A percentile compares a stretch with the other conserved stretches of the same genome.
phyloP scores from a whole-genome alignment of 2,888 invertebrate genomes.

The Tetranychus piercei region DNA sequence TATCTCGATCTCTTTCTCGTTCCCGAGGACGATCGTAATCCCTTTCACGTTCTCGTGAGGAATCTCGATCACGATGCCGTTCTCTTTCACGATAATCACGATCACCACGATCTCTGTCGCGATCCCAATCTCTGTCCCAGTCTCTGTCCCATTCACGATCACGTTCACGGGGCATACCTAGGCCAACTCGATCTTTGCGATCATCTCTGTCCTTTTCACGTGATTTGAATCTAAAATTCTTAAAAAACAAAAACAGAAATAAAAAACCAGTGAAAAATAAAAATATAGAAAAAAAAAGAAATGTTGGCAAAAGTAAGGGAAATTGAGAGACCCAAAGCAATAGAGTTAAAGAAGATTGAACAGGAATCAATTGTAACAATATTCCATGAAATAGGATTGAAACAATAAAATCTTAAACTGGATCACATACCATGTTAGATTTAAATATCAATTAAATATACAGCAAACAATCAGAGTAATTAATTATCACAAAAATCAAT shows the following conservation, averaged over 20 bases:
- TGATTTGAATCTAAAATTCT: neutral
- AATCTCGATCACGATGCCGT: neutral
- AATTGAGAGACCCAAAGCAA: too few species aligned
- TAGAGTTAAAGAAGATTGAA: too few species aligned
- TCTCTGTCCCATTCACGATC: neutral
- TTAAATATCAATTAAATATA: too few species aligned
- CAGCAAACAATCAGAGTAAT: too few species aligned
- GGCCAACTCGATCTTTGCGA: neutral
- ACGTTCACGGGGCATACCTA: neutral
- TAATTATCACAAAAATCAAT: too few species aligned
- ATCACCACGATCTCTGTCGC: neutral
- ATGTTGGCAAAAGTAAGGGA: neutral
- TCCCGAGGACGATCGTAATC: neutral
- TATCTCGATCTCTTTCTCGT: constrained; percentile 1
- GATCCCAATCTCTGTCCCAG: neutral
- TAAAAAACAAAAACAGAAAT: neutral
- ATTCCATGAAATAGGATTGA: too few species aligned
- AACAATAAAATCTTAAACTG: too few species aligned
- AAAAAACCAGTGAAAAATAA: neutral
- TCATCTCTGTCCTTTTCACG: neutral
- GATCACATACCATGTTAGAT: too few species aligned
- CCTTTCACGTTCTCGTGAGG: neutral
- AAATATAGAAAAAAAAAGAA: neutral
- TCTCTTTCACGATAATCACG: neutral
- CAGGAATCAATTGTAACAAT: too few species aligned